Evolutionary conservation across 2,113 vertebrate genomes (phyloP).

Genomic region (Gallinago undulata): DNA sequence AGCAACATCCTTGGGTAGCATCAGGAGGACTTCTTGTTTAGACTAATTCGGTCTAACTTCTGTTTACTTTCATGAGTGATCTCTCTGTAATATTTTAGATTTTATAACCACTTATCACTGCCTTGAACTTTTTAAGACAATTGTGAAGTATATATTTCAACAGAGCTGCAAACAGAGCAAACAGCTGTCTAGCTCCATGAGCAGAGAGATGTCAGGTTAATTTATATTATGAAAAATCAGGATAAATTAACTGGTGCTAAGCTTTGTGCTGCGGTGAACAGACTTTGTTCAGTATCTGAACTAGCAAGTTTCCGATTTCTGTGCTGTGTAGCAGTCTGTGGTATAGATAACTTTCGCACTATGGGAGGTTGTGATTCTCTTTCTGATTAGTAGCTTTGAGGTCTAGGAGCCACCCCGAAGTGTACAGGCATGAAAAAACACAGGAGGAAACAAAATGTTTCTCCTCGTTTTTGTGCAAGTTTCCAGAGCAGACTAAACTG

Average conservation of each 20-base stretch:
- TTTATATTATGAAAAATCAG: neutral
- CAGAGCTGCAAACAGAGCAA: neutral
- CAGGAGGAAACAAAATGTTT: neutral
- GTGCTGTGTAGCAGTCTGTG: neutral
- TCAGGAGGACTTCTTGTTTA: conserved; percentile 50
- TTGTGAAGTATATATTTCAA: neutral
- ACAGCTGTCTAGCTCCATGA: neutral
- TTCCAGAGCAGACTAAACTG: neutral
- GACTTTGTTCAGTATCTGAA: neutral
- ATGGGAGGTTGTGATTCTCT: neutral
- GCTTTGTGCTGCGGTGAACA: neutral
- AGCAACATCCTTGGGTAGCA: conserved; percentile 23
- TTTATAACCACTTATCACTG: neutral
- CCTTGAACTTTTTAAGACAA: neutral
- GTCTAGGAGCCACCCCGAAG: neutral
- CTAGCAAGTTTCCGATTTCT: neutral
- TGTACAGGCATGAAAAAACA: neutral
- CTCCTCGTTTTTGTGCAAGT: neutral
- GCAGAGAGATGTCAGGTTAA: neutral
- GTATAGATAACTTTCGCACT: neutral
- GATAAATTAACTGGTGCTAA: neutral
- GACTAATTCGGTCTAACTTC: neutral
- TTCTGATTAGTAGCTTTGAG: neutral
- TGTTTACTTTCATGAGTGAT: neutral
- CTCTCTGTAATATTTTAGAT: neutral